Evolutionary conservation across 2,888 invertebrate species (phyloP).

Genomic region (Andrena bicolor): DNA sequence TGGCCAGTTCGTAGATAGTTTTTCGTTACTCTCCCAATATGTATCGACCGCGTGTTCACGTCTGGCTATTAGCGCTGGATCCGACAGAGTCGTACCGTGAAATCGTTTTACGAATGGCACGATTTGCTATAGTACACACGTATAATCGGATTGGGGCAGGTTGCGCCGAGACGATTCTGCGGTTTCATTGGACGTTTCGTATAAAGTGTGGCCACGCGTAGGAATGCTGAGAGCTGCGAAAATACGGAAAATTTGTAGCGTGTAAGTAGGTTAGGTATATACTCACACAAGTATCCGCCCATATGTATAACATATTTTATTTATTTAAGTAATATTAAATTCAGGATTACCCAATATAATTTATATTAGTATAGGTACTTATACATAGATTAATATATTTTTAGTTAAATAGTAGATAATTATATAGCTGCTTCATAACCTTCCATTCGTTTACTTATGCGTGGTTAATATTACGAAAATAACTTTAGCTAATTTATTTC

Average conservation of each 20-base stretch:
- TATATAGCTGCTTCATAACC: too few relatives aligned
- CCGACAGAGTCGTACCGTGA: slow-evolving; percentile 20
- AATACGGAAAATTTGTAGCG: not conserved
- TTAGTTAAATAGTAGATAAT: too few relatives aligned
- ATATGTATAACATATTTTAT: too few relatives aligned
- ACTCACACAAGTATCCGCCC: too few relatives aligned
- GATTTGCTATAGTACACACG: slow-evolving; percentile 6
- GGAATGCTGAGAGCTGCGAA: slow-evolving; percentile 10
- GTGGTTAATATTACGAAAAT: too few relatives aligned
- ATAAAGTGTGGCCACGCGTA: slow-evolving; percentile 20
- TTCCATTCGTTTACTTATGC: too few relatives aligned
- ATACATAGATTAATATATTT: too few relatives aligned
- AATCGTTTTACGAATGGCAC: slow-evolving; percentile 23
- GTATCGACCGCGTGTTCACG: slow-evolving; percentile 19
- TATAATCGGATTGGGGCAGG: slow-evolving; percentile 35
- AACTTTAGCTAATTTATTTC: too few relatives aligned
- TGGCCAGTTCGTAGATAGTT: slow-evolving; percentile 37
- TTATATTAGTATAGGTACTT: too few relatives aligned
- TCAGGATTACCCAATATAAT: too few relatives aligned
- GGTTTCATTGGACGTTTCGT: slow-evolving; percentile 28
- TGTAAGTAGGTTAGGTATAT: too few relatives aligned
- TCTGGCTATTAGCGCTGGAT: slow-evolving; percentile 37
- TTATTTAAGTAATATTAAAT: too few relatives aligned
- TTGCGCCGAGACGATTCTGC: slow-evolving; percentile 31
- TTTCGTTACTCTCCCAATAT: slow-evolving; percentile 33